Evolutionary conservation across 2,797 vertebrate species (phyloP).

Genomic region (Danionella dracula): DNA sequence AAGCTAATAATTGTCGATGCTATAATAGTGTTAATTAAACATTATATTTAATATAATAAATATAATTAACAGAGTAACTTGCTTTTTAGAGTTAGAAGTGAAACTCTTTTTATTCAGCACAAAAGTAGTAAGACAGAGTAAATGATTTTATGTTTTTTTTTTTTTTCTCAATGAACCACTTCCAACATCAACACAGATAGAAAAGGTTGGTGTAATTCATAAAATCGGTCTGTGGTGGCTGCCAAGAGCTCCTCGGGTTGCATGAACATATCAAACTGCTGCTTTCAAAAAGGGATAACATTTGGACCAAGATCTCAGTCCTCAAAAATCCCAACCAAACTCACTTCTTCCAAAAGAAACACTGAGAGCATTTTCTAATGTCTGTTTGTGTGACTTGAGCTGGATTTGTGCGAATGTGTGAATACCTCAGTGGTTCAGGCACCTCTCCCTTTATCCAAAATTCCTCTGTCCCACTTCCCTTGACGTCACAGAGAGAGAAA

Average conservation of each 20-base stretch:
- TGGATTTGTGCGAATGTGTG: constrained; percentile 16
- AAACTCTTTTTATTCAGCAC: too few species aligned
- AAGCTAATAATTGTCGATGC: too few species aligned
- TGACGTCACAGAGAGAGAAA: constrained; percentile 54
- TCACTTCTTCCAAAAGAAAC: constrained; percentile 16
- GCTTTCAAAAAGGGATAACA: neutral
- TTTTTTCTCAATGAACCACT: constrained; percentile 4
- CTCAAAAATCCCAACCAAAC: constrained; percentile 4
- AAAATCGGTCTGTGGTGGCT: neutral
- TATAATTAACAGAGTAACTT: too few species aligned
- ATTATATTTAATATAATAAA: too few species aligned
- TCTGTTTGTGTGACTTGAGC: neutral
- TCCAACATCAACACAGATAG: neutral
- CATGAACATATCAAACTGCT: constrained; percentile 10
- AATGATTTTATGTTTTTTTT: neutral
- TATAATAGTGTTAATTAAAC: too few species aligned
- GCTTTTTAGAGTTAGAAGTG: too few species aligned
- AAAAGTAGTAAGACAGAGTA: neutral
- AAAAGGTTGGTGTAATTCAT: neutral
- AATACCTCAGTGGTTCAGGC: constrained; percentile 10
- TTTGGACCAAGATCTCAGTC: neutral
- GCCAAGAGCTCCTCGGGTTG: constrained; percentile 2
- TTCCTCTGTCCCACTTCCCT: constrained; percentile 64
- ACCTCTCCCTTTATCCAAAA: constrained; percentile 57
- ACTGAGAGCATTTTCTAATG: constrained; percentile 58